Conservation (phyloP, 2,113 vertebrate genomes). For the Helogale parvula region DNA sequence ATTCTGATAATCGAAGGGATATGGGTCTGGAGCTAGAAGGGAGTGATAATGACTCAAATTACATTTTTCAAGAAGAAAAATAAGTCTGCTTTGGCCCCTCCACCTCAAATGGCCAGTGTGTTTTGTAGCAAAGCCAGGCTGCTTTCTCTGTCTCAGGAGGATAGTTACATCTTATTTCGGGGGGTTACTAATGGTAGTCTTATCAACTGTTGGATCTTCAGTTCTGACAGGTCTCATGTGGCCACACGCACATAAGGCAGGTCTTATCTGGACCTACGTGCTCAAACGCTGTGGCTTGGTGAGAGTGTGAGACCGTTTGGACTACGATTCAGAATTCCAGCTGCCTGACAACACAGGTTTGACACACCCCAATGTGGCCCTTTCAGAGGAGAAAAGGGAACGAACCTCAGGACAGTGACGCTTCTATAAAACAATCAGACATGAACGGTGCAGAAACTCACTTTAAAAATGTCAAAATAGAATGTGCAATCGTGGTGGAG, state of each 20-base stretch:
- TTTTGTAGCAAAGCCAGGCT: conserved; percentile 87
- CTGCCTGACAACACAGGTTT: neutral
- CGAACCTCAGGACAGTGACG: conserved; percentile 83
- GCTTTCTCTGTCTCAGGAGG: conserved; percentile 81
- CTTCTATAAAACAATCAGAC: conserved; percentile 76
- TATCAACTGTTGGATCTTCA: conserved; percentile 88
- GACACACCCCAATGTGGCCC: neutral
- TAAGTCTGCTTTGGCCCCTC: neutral
- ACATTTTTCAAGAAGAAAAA: neutral
- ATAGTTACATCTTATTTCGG: conserved; percentile 81
- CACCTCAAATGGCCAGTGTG: conserved; percentile 57
- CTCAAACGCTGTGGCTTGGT: conserved; percentile 60
- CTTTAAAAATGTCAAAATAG: conserved; percentile 88
- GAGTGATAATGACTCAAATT: neutral
- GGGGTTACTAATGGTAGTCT: conserved; percentile 79
- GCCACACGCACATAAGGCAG: conserved; percentile 49
- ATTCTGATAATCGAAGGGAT: neutral
- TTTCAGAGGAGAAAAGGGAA: conserved; percentile 12
- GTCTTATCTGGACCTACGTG: conserved; percentile 81
- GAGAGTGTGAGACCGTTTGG: neutral
- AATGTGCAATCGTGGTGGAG: conserved; percentile 83
- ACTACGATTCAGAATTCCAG: neutral
- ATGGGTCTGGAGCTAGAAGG: neutral
- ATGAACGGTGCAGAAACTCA: conserved; percentile 88
- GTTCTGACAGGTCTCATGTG: conserved; percentile 88